A percentile compares a stretch with the other conserved stretches of the same genome.
These are phyloP conservation scores for Coleophora deauratella DNA, from an alignment of 2,888 invertebrate species.

Conservation along the genomic window DNA sequence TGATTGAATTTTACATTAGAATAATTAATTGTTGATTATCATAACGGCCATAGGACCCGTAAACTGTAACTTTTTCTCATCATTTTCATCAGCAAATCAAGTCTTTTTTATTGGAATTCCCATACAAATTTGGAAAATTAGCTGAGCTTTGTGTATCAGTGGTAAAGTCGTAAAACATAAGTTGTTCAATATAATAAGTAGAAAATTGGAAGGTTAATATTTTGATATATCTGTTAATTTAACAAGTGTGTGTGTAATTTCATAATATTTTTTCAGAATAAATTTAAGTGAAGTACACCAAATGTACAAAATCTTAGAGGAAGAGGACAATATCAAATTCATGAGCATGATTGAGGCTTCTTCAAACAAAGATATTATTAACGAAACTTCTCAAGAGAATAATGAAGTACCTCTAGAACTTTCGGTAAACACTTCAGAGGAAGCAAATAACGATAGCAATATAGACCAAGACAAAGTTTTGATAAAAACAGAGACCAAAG, in stretches of 20 bases:
- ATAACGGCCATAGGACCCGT: too few species aligned
- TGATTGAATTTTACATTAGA: too few species aligned
- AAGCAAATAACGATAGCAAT: constrained; percentile 16
- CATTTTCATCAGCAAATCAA: too few species aligned
- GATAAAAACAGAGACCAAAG: constrained; percentile 62
- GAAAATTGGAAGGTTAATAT: too few species aligned
- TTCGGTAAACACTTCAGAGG: constrained; percentile 8
- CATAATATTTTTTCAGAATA: constrained; percentile 39
- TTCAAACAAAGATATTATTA: constrained; percentile 24
- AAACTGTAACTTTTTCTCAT: too few species aligned
- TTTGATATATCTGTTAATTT: too few species aligned
- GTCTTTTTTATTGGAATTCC: too few species aligned
- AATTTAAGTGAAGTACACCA: constrained; percentile 65
- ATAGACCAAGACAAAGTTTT: constrained; percentile 38
- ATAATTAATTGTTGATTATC: too few species aligned
- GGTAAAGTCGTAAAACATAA: too few species aligned
- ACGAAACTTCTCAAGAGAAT: background rate
- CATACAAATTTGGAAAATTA: too few species aligned
- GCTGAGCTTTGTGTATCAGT: too few species aligned
- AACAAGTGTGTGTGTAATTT: constrained; percentile 4
- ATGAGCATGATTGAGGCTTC: constrained; percentile 55
- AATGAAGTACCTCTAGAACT: background rate
- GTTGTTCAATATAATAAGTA: too few species aligned
- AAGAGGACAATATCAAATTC: constrained; percentile 61
- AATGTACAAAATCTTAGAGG: constrained; percentile 63